phyloP scores from a whole-genome alignment of 1,140 invertebrate genomes.

The Cataglyphis hispanica region DNA sequence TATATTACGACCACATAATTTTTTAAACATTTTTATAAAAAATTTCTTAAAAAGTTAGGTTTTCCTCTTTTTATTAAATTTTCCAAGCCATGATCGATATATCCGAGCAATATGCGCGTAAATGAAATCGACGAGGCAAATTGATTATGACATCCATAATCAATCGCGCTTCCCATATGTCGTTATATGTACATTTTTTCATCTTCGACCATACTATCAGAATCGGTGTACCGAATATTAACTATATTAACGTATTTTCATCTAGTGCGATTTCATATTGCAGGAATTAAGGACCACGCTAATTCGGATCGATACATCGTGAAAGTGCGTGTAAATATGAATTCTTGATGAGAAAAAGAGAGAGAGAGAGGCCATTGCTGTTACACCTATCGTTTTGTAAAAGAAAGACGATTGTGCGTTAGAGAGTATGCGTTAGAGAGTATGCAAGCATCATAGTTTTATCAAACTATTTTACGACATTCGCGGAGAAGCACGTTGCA shows the following conservation, averaged over 20 bases:
- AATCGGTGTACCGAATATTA: constrained; percentile 28
- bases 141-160: constrained; percentile 29
- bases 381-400: constrained; percentile 10
- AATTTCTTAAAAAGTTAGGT: background rate
- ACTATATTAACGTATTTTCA: constrained; percentile 20
- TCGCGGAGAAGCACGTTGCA: background rate
- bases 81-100: constrained; percentile 17
- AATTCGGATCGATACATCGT: constrained; percentile 26
- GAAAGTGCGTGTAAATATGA: constrained; percentile 22
- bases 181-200: constrained; percentile 17
- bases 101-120: background rate
- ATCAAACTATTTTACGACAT: constrained; percentile 24
- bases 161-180: constrained; percentile 29
- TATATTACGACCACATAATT: constrained; percentile 6
- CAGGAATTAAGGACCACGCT: constrained; percentile 26
- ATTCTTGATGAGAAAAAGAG: background rate
- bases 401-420: background rate
- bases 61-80: constrained; percentile 4
- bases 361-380: background rate
- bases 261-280: constrained; percentile 3
- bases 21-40: background rate
- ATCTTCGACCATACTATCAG: constrained; percentile 5
- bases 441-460: background rate
- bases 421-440: background rate
- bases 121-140: constrained; percentile 28